Conservation (phyloP, 2,888 invertebrate genomes). For the Myathropa florea region DNA sequence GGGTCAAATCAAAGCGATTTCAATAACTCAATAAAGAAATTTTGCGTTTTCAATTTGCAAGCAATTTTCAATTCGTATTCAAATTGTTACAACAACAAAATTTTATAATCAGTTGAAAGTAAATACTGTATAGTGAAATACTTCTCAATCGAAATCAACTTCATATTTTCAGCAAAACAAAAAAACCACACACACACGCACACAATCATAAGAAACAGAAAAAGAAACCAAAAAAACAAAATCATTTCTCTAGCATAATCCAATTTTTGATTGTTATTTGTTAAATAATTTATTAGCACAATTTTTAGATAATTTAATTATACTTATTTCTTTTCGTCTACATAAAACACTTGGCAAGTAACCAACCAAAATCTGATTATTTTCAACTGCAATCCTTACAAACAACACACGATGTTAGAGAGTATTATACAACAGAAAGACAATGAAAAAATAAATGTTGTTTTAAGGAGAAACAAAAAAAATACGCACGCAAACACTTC, state of each 20-base stretch:
- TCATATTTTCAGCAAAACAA: background rate
- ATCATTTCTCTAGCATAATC: constrained; percentile 52
- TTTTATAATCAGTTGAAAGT: constrained; percentile 31
- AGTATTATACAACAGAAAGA: background rate
- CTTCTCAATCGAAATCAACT: background rate
- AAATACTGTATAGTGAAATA: background rate
- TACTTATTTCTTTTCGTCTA: constrained; percentile 45
- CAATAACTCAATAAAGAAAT: background rate
- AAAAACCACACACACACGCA: background rate
- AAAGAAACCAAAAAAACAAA: constrained; percentile 1
- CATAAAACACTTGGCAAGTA: constrained; percentile 6
- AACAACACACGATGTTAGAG: constrained; percentile 11
- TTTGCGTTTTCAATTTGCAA: constrained; percentile 21
- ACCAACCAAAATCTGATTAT: background rate
- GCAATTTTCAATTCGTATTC: constrained; percentile 7
- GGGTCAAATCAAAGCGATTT: background rate
- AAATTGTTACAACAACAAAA: constrained; percentile 16
- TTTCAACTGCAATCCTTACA: constrained; percentile 37
- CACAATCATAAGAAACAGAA: background rate
- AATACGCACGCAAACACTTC: constrained; percentile 54
- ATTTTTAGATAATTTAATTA: constrained; percentile 66
- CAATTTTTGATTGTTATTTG: constrained; percentile 60
- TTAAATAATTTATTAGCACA: constrained; percentile 68
- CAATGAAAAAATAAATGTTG: constrained; percentile 19
- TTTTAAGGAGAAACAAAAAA: constrained; percentile 20